These are phyloP conservation scores for chimpanzee (Pan troglodytes) DNA, from an alignment of 2,113 vertebrate genomes.

Conservation along the genomic window NHGRI_mPanTro3-v2.1_pri NC_072403.2:140603501-140604000, in stretches of 20 bases:
- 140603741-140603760: background rate
- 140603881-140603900: conserved; percentile 77
- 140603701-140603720: background rate
- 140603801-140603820: background rate
- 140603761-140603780: background rate
- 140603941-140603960: conserved; percentile 76
- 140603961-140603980: conserved; percentile 77
- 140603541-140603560: background rate
- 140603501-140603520: background rate
- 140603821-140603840: conserved; percentile 36
- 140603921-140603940: conserved; percentile 84
- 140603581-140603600: background rate
- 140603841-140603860: conserved; percentile 15
- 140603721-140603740: background rate
- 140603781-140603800: background rate
- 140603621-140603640: background rate
- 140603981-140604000: conserved; percentile 88
- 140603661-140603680: background rate
- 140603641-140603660: background rate
- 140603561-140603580: background rate
- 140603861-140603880: conserved; percentile 80
- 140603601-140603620: background rate
- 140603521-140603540: background rate
- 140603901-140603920: conserved; percentile 85
- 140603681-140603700: background rate